phyloP scores from a whole-genome alignment of 2,888 invertebrate species.

The Tenthredo mesomela region DNA sequence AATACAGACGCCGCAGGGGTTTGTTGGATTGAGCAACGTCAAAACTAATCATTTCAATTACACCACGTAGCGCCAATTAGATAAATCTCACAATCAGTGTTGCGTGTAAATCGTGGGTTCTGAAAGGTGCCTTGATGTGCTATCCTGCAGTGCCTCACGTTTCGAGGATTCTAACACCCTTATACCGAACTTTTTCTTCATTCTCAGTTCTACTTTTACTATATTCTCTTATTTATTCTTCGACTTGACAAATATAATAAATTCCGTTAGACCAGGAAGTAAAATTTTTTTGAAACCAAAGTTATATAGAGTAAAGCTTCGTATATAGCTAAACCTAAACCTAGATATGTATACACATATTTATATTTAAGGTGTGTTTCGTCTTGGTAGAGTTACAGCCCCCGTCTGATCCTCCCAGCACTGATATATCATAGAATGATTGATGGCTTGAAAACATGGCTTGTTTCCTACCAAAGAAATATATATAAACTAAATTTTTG shows the following conservation, averaged over 20 bases:
- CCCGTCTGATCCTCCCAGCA: background rate
- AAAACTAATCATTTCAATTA: slow-evolving; percentile 31
- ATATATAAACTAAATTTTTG: background rate
- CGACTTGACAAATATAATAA: background rate
- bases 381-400: background rate
- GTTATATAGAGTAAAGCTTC: background rate
- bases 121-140: slow-evolving; percentile 6
- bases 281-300: background rate
- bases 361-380: background rate
- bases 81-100: slow-evolving; percentile 20
- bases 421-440: slow-evolving; percentile 10
- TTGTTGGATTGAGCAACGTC: background rate
- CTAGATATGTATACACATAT: background rate
- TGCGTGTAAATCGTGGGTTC: background rate
- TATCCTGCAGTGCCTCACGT: background rate
- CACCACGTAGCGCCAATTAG: slow-evolving; percentile 26
- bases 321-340: too few relatives aligned
- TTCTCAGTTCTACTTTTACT: background rate
- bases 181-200: background rate
- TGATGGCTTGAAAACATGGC: background rate
- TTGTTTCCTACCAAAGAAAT: background rate
- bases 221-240: too few relatives aligned
- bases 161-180: background rate
- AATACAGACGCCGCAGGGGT: background rate
- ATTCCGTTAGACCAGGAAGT: background rate